Evolutionary conservation across 2,888 invertebrate species (phyloP), one percentile per base, ranked within the genome.

Genomic region (Beris chalybata): DNA sequence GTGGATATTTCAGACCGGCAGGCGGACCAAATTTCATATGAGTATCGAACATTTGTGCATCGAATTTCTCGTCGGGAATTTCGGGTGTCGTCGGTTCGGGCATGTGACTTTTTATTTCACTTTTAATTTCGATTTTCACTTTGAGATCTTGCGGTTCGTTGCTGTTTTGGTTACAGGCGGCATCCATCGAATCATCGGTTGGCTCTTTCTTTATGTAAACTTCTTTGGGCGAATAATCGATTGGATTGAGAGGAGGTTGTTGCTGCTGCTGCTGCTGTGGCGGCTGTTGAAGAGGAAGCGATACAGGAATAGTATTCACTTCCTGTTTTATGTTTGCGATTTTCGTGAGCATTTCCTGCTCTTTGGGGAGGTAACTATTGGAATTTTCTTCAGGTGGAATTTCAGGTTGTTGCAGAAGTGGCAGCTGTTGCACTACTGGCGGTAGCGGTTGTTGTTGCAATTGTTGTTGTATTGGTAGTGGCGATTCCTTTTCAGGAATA

Each of bases 131-230:
- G 73, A 89, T 87, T 74, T 89, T 89, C 43, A 89, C 87, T 76
- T 89, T 89, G 65, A 89, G 80, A 77, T 89, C 89, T 74, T 89
- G 89, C 6, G 89, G 89, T 74, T 89, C 89, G 76, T 82, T 85
- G 70, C 79, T 79, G 57, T 78, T 81, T 67, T 81, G 79, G 73
- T 80, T 79, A 69, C 81, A 80, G 45, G 80, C 78, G 44, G 80
- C 78, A 66, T 83, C 83, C 71, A 78, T 75, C 3, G 79, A 78
- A 67, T 82, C 82, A 65, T 81, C 81, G 70, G 82, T 78, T 0
- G 81, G 81, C 69, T 82, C 82, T 59, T 82, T 82, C 55, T 82
- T 82, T 45, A 80, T 85, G 75, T 86, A 85, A 71, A 87, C 86
- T 12, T 87, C 83, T 76, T 88, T 89, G 63, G 86, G 85, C 7